A percentile compares a stretch with the other conserved stretches of the same genome.
Conservation (phyloP, 2,113 vertebrate genomes). For the Phalacrocorax pelagicus region DNA sequence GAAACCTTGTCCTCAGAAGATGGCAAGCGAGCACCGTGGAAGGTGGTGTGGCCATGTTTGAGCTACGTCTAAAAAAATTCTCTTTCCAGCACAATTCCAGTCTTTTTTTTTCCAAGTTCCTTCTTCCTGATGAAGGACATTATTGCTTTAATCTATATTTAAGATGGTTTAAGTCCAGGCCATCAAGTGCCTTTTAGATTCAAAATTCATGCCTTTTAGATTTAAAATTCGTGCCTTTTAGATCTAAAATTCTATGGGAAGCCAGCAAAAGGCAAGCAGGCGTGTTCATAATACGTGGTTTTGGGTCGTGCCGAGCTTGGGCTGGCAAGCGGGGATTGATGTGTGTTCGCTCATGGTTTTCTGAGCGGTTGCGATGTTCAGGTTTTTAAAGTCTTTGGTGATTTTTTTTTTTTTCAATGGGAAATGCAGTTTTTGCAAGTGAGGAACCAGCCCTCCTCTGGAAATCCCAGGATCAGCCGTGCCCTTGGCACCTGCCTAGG, state of each 20-base stretch:
- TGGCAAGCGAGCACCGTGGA: background rate
- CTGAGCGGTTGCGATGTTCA: background rate
- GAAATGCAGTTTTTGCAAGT: background rate
- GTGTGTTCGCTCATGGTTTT: rapidly evolving
- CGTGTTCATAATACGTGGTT: rapidly evolving
- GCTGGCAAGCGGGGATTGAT: rapidly evolving
- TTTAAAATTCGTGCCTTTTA: too few relatives aligned
- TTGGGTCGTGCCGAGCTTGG: background rate
- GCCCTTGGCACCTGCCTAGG: background rate
- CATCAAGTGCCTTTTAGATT: too few relatives aligned
- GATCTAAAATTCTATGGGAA: background rate
- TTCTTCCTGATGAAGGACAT: background rate
- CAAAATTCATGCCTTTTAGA: too few relatives aligned
- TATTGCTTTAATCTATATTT: background rate
- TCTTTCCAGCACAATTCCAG: background rate
- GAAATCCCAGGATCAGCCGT: background rate
- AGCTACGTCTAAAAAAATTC: background rate
- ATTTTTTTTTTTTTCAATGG: background rate
- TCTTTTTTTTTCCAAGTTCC: background rate
- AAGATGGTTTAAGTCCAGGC: background rate
- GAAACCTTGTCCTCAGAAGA: background rate
- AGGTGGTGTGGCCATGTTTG: background rate
- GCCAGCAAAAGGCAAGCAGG: background rate
- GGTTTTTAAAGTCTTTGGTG: background rate
- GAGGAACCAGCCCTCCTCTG: background rate